phyloP scores from a whole-genome alignment of 2,113 vertebrate species.

The Siphamia tubifer region DNA sequence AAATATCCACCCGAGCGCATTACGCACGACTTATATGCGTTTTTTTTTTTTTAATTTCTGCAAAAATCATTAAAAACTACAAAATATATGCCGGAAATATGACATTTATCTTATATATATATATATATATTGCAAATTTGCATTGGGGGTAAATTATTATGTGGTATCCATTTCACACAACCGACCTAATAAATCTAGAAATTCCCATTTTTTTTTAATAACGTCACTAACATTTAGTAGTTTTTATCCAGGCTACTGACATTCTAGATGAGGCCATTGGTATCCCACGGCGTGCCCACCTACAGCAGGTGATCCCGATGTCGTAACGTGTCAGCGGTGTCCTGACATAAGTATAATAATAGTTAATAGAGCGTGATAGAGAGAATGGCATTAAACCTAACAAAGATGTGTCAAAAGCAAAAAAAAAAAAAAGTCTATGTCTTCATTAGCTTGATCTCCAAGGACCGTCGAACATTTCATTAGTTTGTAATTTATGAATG shows the following conservation, averaged over 20 bases:
- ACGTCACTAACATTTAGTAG: conserved; percentile 24
- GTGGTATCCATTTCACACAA: too few species aligned
- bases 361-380: conserved; percentile 93
- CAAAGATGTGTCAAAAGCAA: conserved; percentile 88
- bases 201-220: neutral
- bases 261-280: conserved; percentile 72
- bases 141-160: too few species aligned
- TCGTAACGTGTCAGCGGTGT: conserved; percentile 88
- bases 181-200: too few species aligned
- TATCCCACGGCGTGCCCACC: conserved; percentile 79
- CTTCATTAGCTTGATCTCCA: conserved; percentile 97
- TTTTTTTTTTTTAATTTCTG: too few species aligned
- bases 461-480: conserved; percentile 98
- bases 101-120: too few species aligned
- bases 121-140: too few species aligned
- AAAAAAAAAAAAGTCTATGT: conserved; percentile 85
- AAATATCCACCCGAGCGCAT: neutral
- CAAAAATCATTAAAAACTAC: too few species aligned
- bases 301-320: conserved; percentile 92
- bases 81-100: too few species aligned
- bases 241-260: conserved; percentile 45
- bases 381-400: conserved; percentile 92
- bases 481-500: conserved; percentile 99
- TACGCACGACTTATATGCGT: too few species aligned
- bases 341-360: conserved; percentile 92